Evolutionary conservation across 2,797 vertebrate species (phyloP).

Genomic region (Bradypus variegatus): DNA sequence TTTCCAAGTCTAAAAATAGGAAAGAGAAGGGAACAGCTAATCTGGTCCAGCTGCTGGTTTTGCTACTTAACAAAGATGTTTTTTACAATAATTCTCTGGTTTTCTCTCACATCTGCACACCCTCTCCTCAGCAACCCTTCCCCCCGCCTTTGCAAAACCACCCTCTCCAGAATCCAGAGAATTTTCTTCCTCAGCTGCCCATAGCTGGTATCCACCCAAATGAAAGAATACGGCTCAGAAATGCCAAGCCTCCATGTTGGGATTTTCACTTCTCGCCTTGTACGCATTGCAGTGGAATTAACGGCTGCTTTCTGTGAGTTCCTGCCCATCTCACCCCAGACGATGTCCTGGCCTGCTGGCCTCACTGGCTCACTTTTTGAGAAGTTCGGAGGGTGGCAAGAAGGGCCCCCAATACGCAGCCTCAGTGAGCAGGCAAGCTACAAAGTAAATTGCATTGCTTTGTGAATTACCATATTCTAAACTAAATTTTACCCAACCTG

Average conservation of each 20-base stretch:
- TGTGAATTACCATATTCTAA: not conserved
- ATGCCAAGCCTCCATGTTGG: not conserved
- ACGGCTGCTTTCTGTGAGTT: not conserved
- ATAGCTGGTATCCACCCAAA: not conserved
- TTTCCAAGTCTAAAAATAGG: slow-evolving; percentile 61
- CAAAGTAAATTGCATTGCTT: not conserved
- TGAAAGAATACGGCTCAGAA: not conserved
- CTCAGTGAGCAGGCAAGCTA: not conserved
- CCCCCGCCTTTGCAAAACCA: not conserved
- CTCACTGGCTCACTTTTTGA: not conserved
- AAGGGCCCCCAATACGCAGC: not conserved
- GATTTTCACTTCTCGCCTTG: not conserved
- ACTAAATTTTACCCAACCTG: not conserved
- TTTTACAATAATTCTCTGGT: slow-evolving; percentile 41
- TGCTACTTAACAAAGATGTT: slow-evolving; percentile 41
- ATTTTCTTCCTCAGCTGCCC: not conserved
- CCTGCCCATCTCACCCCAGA: not conserved
- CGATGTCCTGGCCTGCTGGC: not conserved
- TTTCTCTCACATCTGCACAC: slow-evolving; percentile 48
- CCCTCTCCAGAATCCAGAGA: slow-evolving; percentile 5
- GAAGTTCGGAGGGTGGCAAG: not conserved
- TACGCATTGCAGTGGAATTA: not conserved
- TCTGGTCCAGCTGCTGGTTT: slow-evolving; percentile 58
- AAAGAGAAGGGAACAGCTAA: slow-evolving; percentile 60
- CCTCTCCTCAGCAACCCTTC: not conserved